These are phyloP conservation scores for Anthoptus insignis DNA, from an alignment of 2,888 invertebrate genomes.

Conservation along the genomic window DNA sequence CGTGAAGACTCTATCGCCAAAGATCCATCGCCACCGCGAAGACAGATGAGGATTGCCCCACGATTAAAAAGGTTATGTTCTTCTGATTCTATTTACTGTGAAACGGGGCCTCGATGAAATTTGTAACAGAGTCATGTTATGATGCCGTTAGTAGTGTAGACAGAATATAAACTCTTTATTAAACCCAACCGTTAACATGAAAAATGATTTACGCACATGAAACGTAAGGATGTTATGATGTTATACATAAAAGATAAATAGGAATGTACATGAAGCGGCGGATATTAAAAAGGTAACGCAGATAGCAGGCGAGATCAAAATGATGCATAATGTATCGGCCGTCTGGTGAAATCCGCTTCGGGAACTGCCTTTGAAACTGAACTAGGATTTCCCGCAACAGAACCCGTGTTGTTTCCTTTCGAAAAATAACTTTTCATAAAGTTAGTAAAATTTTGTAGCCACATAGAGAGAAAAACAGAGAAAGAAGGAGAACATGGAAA, in stretches of 20 bases:
- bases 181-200: constrained; percentile 2
- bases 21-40: too few species aligned
- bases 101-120: too few species aligned
- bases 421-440: too few species aligned
- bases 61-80: too few species aligned
- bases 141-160: too few species aligned
- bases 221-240: constrained; percentile 17
- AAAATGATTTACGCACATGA: constrained; percentile 17
- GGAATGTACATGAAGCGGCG: constrained; percentile 15
- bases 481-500: too few species aligned
- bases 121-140: too few species aligned
- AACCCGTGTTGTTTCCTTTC: neutral
- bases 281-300: constrained; percentile 35
- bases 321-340: constrained; percentile 35
- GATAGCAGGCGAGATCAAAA: constrained; percentile 37
- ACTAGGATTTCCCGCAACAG: neutral
- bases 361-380: neutral
- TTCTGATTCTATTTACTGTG: too few species aligned
- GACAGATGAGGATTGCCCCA: too few species aligned
- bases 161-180: neutral
- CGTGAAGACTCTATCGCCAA: too few species aligned
- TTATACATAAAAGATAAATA: constrained; percentile 33
- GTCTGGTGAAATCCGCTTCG: constrained; percentile 24
- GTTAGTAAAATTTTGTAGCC: too few species aligned
- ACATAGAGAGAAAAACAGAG: too few species aligned